Evolutionary conservation across 2,888 invertebrate genomes (phyloP), one percentile per base, ranked within the genome.

Genomic region (Nephrotoma guestfalica): DNA sequence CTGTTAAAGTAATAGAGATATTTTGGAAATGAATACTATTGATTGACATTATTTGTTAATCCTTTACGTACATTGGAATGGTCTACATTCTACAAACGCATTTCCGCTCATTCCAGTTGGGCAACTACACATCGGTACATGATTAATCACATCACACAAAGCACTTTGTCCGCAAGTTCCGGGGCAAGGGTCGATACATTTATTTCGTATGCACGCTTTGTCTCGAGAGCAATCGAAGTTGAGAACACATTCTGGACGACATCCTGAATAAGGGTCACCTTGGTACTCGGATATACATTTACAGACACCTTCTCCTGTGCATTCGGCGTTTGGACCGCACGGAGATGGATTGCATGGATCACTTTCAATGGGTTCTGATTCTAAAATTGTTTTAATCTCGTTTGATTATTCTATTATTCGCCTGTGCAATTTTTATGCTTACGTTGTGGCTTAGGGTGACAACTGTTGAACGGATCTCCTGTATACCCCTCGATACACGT

Each of bases 161-260:
- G 96, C 95, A 88, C 94, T 94, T 86, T 93, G 90, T 7, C 95
- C 96, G 90, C 96, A 96, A 30, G 94, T 94, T 89, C 94, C 95
- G 87, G 93, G 93, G 89, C 96, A 96, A 15, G 96, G 96, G 90
- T 96, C 94, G 30, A 93, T 90, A 89, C 96, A 96, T 89, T 94
- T 94, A 90, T 94, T 94, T 89, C 94, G 93, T 40, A 94, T 93
- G 91, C 96, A 96, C 71, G 95, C 94, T 89, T 92, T 93, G 89
- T 94, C 93, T 87, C 93, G 92, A 5, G 93, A 90, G 90, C 96
- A 96, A 89, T 95, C 96, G 83, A 93, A 93, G 89, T 94, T 95
- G 4, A 94, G 91, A 4, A 93, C 92, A 91, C 96, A 96, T 91
- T 95, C 95, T 2, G 95, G 95, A 89, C 95, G 93, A 89, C 95